Conservation (phyloP, 2,888 invertebrate genomes). For the Ariolimax columbianus region DNA sequence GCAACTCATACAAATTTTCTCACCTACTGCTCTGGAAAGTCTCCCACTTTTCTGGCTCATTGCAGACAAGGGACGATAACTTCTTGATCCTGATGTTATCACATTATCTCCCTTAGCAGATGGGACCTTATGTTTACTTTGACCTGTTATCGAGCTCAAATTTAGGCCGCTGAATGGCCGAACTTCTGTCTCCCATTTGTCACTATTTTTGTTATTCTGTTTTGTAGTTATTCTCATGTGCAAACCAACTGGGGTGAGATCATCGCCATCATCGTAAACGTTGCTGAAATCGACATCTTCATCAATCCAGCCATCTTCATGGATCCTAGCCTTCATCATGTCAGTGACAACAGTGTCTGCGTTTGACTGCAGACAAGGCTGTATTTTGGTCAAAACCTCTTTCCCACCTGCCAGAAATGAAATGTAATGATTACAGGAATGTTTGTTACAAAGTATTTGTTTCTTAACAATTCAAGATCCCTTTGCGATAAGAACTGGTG, state of each 20-base stretch:
- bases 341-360: conserved; percentile 33
- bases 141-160: conserved; percentile 4
- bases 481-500: no score
- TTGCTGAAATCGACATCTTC: not conserved
- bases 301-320: conserved; percentile 42
- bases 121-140: not conserved
- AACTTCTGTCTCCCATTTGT: conserved; percentile 54
- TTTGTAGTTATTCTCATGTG: not conserved
- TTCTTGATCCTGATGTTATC: not conserved
- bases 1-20: conserved; percentile 2
- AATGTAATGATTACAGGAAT: not conserved
- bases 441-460: no score
- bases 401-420: conserved; percentile 23
- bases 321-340: conserved; percentile 32
- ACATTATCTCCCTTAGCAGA: conserved; percentile 1
- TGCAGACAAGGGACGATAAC: conserved; percentile 12
- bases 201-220: conserved; percentile 39
- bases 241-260: not conserved
- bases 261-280: conserved; percentile 41
- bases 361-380: not conserved
- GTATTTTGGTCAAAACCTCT: conserved; percentile 29
- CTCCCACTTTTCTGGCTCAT: conserved; percentile 55
- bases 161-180: conserved; percentile 44
- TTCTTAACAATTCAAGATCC: no score
- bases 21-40: conserved; percentile 68